Base-by-base conservation (phyloP, 2,113 vertebrate species). In the Caranx melampygus region DNA sequence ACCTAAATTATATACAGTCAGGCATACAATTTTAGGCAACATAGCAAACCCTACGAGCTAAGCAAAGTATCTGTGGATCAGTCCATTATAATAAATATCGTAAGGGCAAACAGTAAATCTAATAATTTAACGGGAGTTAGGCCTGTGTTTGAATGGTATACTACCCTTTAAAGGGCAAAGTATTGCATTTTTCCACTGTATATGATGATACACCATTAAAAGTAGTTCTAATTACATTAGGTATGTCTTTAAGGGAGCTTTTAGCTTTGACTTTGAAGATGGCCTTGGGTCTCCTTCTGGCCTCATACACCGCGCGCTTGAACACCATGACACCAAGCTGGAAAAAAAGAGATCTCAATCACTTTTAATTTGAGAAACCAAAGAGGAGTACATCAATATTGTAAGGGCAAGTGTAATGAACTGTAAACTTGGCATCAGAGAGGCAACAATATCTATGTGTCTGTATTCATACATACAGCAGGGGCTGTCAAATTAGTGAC, bases 241-340 rank as follows among this genome's bases (percentile, higher is more conserved):
- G 92, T 40, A 85, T 61, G 80, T 97, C 96, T 88, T 91, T 97
- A 0, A 95, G 67, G 75, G 79, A 95, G 70, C 52, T 49, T 94
- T 91, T 96, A 67, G 83, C 61, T 86, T 95, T 96, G 42, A 83
- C 82, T 82, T 82, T 95, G 54, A 92, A 88, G 3, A 67, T 5
- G 18, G 34, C 34, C 91, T 96, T 97, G 0, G 66, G 91, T 84
- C 91, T 96, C 89, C 91, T 96, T 90, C 95, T 93, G 49, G 93
- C 88, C 89, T 97, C 96, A 92, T 95, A 98, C 1, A 95, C 95
- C 13, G 94, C 92, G 75, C 95, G 94, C 89, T 97, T 99, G 89
- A 99, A 99, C 75, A 99, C 92, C 97, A 99, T 96, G 71, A 94
- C 89, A 34, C 95, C 95, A 92, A 99, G 94, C 98, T 99, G 83